Percentiles rank a stretch among this genome's conserved stretches.
These are phyloP conservation scores for Bombus vancouverensis DNA, from an alignment of 1,140 invertebrate species.

Conservation along the genomic window DNA sequence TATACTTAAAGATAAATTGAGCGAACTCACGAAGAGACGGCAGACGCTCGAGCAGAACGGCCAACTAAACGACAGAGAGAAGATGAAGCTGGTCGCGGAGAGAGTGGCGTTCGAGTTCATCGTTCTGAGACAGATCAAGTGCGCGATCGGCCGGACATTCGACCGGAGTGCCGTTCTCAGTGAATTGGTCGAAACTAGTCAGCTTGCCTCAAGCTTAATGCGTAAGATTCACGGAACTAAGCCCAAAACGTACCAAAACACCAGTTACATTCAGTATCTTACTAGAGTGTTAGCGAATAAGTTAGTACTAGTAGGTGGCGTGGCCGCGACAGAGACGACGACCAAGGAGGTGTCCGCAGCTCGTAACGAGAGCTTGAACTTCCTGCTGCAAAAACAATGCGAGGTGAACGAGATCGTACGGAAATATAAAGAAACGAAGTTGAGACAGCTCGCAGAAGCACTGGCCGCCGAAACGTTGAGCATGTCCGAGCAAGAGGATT, in stretches of 20 bases:
- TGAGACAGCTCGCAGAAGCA: constrained; percentile 86
- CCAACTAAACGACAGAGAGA: constrained; percentile 86
- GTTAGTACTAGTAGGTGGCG: constrained; percentile 79
- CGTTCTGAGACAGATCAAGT: constrained; percentile 85
- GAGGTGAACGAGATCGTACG: constrained; percentile 85
- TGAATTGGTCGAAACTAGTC: constrained; percentile 87
- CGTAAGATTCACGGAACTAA: constrained; percentile 85
- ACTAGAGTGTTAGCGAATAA: constrained; percentile 85
- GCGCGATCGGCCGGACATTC: constrained; percentile 79
- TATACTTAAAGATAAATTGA: constrained; percentile 86
- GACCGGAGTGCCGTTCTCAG: constrained; percentile 74
- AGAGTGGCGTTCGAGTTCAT: constrained; percentile 90
- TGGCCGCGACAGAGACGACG: constrained; percentile 61
- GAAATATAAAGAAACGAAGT: constrained; percentile 87
- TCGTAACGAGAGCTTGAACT: constrained; percentile 82
- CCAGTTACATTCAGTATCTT: constrained; percentile 85
- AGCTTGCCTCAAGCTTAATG: constrained; percentile 87
- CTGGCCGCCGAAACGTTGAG: constrained; percentile 86
- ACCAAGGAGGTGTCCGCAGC: constrained; percentile 67
- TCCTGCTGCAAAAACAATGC: constrained; percentile 84
- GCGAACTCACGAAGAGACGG: constrained; percentile 86
- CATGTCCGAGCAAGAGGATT: constrained; percentile 78
- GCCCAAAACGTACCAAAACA: constrained; percentile 82
- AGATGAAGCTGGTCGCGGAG: constrained; percentile 88
- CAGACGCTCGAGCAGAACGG: constrained; percentile 84